These are phyloP conservation scores for Periplaneta americana DNA, from an alignment of 1,140 invertebrate species.

Conservation along the genomic window DNA sequence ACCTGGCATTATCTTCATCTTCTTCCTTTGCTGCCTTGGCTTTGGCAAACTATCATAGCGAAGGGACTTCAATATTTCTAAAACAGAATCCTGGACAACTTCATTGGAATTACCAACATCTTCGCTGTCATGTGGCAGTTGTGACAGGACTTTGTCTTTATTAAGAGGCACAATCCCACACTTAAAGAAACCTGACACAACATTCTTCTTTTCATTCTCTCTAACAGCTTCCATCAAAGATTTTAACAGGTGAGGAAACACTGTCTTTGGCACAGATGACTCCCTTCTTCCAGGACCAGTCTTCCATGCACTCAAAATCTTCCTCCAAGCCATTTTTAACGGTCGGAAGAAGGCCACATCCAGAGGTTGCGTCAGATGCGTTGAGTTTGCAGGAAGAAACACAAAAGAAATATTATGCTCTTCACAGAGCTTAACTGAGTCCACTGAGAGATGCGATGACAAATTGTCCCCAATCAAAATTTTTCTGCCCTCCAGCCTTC, in stretches of 20 bases:
- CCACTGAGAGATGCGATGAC: no score
- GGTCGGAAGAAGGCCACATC: slow-evolving; percentile 35
- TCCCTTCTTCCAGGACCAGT: slow-evolving; percentile 18
- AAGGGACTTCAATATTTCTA: neutral
- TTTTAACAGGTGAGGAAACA: slow-evolving; percentile 27
- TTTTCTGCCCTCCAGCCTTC: no score
- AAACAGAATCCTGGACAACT: neutral
- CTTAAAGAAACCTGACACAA: slow-evolving; percentile 26
- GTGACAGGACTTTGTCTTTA: no score
- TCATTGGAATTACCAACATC: neutral
- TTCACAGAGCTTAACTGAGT: slow-evolving; percentile 22
- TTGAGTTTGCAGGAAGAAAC: slow-evolving; percentile 35
- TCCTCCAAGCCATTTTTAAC: slow-evolving; percentile 32
- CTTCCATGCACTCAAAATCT: slow-evolving; percentile 31
- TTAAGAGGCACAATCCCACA: slow-evolving; percentile 28
- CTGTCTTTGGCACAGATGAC: slow-evolving; percentile 22
- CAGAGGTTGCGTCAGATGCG: slow-evolving; percentile 30
- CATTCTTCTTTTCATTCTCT: slow-evolving; percentile 20
- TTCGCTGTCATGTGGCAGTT: no score
- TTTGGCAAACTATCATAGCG: slow-evolving; percentile 2
- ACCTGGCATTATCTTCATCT: no score
- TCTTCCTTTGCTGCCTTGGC: neutral
- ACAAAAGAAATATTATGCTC: slow-evolving; percentile 32
- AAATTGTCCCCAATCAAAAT: no score
- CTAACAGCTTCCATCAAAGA: slow-evolving; percentile 20